These are phyloP conservation scores for Fissipunctia ypsillon DNA, from an alignment of 2,888 invertebrate genomes.

Conservation along the genomic window DNA sequence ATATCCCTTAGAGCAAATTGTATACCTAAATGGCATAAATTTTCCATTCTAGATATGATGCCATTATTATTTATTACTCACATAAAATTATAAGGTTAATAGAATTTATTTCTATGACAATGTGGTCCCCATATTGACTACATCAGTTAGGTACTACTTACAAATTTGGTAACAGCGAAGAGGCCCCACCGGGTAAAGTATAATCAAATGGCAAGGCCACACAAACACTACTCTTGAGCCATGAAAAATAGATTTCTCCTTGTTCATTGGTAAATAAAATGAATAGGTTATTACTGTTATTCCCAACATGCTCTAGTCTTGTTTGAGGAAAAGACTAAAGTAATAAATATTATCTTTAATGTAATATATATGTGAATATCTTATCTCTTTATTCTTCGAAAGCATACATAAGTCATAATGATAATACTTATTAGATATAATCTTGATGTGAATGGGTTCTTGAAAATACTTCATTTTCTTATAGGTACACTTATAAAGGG, in stretches of 20 bases:
- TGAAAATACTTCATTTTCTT: conserved; percentile 32
- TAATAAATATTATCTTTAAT: conserved; percentile 30
- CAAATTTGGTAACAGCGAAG: conserved; percentile 52
- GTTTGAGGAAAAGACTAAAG: conserved; percentile 14
- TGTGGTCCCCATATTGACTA: conserved; percentile 1
- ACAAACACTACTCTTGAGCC: conserved; percentile 27
- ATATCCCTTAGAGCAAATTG: neutral
- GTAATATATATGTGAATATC: conserved; percentile 36
- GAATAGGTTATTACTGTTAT: neutral
- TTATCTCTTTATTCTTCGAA: conserved; percentile 48
- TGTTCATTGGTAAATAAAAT: conserved; percentile 13
- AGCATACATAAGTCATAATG: conserved; percentile 35
- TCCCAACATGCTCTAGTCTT: neutral
- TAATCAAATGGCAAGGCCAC: conserved; percentile 63
- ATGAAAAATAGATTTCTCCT: conserved; percentile 23
- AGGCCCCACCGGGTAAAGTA: conserved; percentile 61
- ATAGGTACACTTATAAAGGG: conserved; percentile 7
- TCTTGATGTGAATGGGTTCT: conserved; percentile 25
- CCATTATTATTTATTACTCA: neutral
- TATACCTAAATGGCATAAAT: neutral
- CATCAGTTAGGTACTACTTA: conserved; percentile 33
- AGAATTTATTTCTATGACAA: neutral
- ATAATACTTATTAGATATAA: conserved; percentile 9
- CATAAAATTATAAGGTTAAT: neutral
- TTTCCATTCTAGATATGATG: conserved; percentile 1